phyloP scores from a whole-genome alignment of 2,888 invertebrate genomes.

The Melanotus villosus region DNA sequence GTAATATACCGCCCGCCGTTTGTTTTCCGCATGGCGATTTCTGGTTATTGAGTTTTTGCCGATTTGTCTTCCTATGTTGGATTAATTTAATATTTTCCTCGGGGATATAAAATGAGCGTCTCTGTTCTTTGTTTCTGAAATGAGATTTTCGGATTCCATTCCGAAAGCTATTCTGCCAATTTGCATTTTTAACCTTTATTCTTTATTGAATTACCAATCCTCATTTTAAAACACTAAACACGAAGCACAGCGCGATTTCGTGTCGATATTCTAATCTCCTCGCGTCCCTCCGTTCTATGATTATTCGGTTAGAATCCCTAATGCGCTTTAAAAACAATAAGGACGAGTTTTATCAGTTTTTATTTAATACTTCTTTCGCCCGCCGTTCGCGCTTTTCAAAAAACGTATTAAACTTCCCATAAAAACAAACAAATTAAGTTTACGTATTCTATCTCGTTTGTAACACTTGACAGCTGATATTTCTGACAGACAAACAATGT shows the following conservation, averaged over 20 bases:
- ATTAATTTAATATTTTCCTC: conserved; percentile 51
- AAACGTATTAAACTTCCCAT: conserved; percentile 7
- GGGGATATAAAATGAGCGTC: conserved; percentile 30
- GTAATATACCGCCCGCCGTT: conserved; percentile 50
- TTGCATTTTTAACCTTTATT: conserved; percentile 51
- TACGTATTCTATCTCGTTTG: background rate
- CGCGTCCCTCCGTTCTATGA: conserved; percentile 12
- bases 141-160: conserved; percentile 52
- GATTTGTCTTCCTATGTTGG: conserved; percentile 52
- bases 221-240: conserved; percentile 27
- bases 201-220: conserved; percentile 34
- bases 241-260: conserved; percentile 19
- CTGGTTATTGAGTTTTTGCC: conserved; percentile 52
- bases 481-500: conserved; percentile 12
- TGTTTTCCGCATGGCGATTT: conserved; percentile 52
- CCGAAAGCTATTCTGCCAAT: conserved; percentile 51
- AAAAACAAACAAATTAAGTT: conserved; percentile 19
- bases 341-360: background rate
- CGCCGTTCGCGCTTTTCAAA: background rate
- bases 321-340: conserved; percentile 21
- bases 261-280: conserved; percentile 21
- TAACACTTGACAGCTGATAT: conserved; percentile 17
- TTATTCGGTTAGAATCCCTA: conserved; percentile 17
- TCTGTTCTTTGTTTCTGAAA: conserved; percentile 48
- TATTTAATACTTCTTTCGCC: conserved; percentile 16